Percentiles rank a stretch among this genome's conserved stretches.
Conservation (phyloP, 2,888 invertebrate genomes). For the Drosophila kokeensis region DNA sequence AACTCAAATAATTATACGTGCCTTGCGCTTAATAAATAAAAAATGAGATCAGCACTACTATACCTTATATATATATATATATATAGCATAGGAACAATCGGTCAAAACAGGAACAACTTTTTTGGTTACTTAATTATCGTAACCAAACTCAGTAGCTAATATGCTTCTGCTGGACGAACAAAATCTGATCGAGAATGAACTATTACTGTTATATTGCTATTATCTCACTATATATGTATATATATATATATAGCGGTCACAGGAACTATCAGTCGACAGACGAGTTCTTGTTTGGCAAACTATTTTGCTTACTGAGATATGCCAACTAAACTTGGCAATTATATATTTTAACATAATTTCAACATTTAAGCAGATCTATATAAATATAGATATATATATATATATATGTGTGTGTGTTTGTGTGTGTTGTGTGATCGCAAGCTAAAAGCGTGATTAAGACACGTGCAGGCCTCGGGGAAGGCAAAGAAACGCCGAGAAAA, state of each 20-base stretch:
- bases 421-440: conserved; percentile 17
- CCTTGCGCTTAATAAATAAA: neutral
- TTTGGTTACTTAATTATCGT: neutral
- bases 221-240: neutral
- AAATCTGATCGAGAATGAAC: too few relatives aligned
- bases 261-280: neutral
- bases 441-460: conserved; percentile 47
- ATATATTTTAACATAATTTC: neutral
- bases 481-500: neutral
- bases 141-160: neutral
- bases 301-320: too few relatives aligned
- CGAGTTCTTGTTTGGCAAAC: too few relatives aligned
- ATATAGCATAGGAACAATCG: neutral
- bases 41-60: neutral
- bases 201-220: neutral
- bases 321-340: too few relatives aligned
- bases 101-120: neutral
- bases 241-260: too few relatives aligned
- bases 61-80: neutral
- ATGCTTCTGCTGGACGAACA: too few relatives aligned
- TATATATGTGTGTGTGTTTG: neutral
- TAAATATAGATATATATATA: neutral
- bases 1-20: neutral
- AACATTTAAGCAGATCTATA: neutral
- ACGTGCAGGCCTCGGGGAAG: conserved; percentile 29